Percentiles rank a stretch among this genome's conserved stretches.
Evolutionary conservation across 2,113 vertebrate genomes (phyloP).

Genomic region (Mobula birostris): DNA sequence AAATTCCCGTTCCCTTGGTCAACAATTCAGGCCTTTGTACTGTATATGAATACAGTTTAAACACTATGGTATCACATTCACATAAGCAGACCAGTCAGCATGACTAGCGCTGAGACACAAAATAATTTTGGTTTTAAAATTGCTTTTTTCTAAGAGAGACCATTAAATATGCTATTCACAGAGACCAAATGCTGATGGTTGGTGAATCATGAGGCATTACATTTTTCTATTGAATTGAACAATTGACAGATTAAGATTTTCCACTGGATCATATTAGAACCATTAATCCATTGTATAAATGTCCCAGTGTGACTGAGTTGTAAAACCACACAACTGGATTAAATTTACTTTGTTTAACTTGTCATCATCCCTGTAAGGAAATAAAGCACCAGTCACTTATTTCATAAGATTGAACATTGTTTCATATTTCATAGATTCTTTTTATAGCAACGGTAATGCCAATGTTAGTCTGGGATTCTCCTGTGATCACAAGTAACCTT

Average conservation of each 20-base stretch:
- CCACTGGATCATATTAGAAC: not conserved
- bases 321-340: not conserved
- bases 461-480: not conserved
- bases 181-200: not conserved
- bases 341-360: conserved; percentile 20
- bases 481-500: conserved; percentile 29
- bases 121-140: not conserved
- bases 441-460: not conserved
- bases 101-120: not conserved
- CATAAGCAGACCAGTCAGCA: not conserved
- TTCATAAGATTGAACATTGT: conserved; percentile 14
- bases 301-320: not conserved
- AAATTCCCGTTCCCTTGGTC: too few species aligned
- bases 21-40: too few species aligned
- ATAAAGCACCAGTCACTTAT: not conserved
- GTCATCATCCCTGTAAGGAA: conserved; percentile 8
- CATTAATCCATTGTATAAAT: conserved; percentile 18
- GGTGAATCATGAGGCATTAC: not conserved
- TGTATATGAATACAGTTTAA: too few species aligned
- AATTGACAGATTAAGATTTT: conserved; percentile 28
- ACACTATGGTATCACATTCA: too few species aligned
- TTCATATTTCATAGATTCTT: not conserved
- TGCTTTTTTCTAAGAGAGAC: not conserved
- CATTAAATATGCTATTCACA: not conserved
- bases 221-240: not conserved